A percentile compares a stretch with the other conserved stretches of the same genome.
Conservation (phyloP, 2,888 invertebrate genomes). For the Andrena flavipes region DNA sequence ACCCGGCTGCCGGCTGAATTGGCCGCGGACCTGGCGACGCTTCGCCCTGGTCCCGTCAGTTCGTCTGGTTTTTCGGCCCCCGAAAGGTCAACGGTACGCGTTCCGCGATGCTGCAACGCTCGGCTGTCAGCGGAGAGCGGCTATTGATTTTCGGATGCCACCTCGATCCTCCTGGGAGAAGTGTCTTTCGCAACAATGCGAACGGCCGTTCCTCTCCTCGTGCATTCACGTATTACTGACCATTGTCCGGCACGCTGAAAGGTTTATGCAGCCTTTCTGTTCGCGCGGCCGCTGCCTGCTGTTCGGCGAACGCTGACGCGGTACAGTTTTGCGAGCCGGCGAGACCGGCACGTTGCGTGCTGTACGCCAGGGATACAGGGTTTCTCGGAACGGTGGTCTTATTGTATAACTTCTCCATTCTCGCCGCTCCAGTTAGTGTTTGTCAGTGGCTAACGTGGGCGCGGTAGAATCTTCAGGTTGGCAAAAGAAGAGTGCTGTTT, state of each 20-base stretch:
- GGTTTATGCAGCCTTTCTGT: not conserved
- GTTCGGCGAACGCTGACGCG: not conserved
- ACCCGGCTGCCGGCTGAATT: slow-evolving; percentile 74
- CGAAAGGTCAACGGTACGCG: slow-evolving; percentile 65
- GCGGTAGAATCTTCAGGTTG: not conserved
- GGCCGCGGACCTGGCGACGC: slow-evolving; percentile 66
- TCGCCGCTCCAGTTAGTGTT: not conserved
- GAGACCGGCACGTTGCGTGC: not conserved
- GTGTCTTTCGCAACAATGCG: slow-evolving; percentile 25
- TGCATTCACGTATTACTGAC: slow-evolving; percentile 25
- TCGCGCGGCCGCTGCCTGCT: not conserved
- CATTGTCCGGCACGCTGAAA: slow-evolving; percentile 13
- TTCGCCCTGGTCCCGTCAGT: slow-evolving; percentile 40
- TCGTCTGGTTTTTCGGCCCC: slow-evolving; percentile 54
- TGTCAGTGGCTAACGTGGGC: not conserved
- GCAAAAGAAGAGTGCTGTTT: not conserved
- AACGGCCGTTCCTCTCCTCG: slow-evolving; percentile 8
- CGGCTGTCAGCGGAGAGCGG: slow-evolving; percentile 43
- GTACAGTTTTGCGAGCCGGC: not conserved
- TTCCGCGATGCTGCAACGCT: slow-evolving; percentile 38
- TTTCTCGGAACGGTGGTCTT: too few relatives aligned
- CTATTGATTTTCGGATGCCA: slow-evolving; percentile 64
- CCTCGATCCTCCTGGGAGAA: slow-evolving; percentile 28
- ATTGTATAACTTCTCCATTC: too few relatives aligned
- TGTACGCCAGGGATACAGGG: too few relatives aligned